phyloP scores from a whole-genome alignment of 2,797 vertebrate species.

The Syndactyla subalaris region DNA sequence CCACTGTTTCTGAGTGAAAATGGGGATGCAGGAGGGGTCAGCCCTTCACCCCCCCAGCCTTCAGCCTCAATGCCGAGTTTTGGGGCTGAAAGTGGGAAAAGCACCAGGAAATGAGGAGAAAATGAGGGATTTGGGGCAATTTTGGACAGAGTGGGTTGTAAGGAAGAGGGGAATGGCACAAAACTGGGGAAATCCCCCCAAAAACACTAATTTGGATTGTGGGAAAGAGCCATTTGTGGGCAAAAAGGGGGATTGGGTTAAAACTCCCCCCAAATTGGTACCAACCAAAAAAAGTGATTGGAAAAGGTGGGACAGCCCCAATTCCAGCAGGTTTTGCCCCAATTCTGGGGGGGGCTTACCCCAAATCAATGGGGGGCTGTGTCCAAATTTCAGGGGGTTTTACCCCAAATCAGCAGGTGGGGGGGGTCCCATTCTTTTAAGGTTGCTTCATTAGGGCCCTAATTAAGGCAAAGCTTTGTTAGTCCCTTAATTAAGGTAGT shows the following conservation, averaged over 20 bases:
- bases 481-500: not conserved
- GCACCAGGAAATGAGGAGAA: no score
- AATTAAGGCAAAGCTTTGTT: no score
- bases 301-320: not conserved
- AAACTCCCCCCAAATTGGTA: not conserved
- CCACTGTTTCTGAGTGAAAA: accelerated
- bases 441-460: no score
- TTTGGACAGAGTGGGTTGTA: not conserved
- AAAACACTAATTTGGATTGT: accelerated
- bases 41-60: no score
- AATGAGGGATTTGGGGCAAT: accelerated
- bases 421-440: no score
- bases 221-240: not conserved
- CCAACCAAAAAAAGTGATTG: not conserved
- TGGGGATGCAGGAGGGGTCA: accelerated
- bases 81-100: no score
- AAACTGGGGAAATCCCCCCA: not conserved
- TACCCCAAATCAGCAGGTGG: no score
- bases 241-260: not conserved
- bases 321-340: not conserved
- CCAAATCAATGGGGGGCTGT: not conserved
- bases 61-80: no score
- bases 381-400: not conserved
- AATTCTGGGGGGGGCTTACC: not conserved
- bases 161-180: accelerated